Conservation (phyloP, 2,888 invertebrate species). For the Orchesella flavescens region DNA sequence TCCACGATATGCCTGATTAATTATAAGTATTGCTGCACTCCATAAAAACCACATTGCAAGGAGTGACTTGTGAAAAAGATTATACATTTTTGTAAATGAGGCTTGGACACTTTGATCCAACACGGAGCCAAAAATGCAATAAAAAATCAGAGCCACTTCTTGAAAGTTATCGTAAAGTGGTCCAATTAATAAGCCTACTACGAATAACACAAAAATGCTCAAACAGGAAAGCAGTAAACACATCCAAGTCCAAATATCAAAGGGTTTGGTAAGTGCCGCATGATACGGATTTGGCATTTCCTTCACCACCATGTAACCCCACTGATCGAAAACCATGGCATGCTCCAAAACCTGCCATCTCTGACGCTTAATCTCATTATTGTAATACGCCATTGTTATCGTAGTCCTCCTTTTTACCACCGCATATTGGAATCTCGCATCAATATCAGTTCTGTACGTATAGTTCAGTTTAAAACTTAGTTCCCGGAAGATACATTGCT, state of each 20-base stretch:
- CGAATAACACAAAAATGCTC: background rate
- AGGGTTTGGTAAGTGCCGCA: constrained; percentile 22
- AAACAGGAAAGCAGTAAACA: background rate
- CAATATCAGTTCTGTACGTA: background rate
- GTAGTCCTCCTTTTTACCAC: background rate
- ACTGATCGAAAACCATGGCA: constrained; percentile 38
- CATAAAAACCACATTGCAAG: constrained; percentile 18
- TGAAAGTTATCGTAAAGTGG: background rate
- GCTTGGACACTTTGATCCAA: background rate
- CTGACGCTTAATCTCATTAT: background rate
- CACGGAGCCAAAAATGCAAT: background rate
- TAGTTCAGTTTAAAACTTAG: constrained; percentile 37
- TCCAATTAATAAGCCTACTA: background rate
- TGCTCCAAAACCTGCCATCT: constrained; percentile 21
- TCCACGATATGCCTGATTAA: constrained; percentile 32
- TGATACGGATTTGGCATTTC: background rate
- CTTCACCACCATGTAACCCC: constrained; percentile 32
- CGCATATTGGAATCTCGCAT: background rate
- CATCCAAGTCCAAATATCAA: constrained; percentile 31
- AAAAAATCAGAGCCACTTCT: background rate
- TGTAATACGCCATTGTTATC: background rate
- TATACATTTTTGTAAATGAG: background rate
- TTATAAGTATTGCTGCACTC: background rate
- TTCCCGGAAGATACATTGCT: constrained; percentile 22
- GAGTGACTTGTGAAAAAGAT: background rate